These are phyloP conservation scores for Acrossocheilus fasciatus DNA, from an alignment of 2,797 vertebrate species.

Conservation along the genomic window DNA sequence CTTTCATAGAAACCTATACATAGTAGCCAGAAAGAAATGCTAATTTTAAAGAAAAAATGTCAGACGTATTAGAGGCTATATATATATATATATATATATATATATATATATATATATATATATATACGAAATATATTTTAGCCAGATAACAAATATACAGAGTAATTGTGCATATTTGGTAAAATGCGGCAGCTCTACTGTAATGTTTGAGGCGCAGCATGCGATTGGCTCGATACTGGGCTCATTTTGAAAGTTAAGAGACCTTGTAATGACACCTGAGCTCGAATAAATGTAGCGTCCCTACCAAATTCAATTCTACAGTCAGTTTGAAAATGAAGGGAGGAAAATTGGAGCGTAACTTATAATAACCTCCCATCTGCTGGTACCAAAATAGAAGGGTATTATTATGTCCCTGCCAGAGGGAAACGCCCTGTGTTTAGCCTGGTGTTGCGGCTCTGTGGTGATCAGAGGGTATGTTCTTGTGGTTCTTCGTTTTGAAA, in stretches of 20 bases:
- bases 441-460: conserved; percentile 80
- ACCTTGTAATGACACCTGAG: conserved; percentile 54
- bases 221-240: conserved; percentile 20
- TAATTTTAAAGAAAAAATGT: too few species aligned
- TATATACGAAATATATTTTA: background rate
- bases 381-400: conserved; percentile 83
- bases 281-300: conserved; percentile 60
- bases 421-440: conserved; percentile 85
- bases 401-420: conserved; percentile 81
- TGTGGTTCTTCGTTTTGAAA: conserved; percentile 71
- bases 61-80: too few species aligned
- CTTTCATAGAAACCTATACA: too few species aligned
- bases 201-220: conserved; percentile 47
- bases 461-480: conserved; percentile 79
- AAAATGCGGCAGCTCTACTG: background rate
- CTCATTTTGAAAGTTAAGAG: conserved; percentile 68
- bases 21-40: too few species aligned
- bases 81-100: too few species aligned
- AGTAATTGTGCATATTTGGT: background rate
- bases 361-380: conserved; percentile 82
- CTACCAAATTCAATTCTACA: conserved; percentile 68
- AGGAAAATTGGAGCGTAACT: conserved; percentile 76
- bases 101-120: background rate
- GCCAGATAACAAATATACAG: background rate
- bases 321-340: conserved; percentile 74